Evolutionary conservation across 2,797 vertebrate species (phyloP).

Genomic region (Cyprinodon diabolis): DNA sequence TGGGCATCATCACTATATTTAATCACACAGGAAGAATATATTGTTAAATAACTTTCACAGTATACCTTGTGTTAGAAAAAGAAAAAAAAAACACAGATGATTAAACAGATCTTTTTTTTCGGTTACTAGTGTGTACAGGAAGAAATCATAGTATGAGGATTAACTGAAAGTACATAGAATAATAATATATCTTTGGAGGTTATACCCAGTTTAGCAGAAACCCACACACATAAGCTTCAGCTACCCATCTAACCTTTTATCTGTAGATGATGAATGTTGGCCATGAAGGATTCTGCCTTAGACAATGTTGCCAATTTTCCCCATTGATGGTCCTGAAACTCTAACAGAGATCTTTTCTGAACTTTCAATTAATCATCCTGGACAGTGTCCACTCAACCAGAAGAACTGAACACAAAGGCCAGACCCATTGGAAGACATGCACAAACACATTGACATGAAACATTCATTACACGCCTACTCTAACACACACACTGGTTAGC

Average conservation of each 20-base stretch:
- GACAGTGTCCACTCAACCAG: constrained; percentile 66
- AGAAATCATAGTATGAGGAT: too few species aligned
- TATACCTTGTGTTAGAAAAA: too few species aligned
- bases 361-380: constrained; percentile 78
- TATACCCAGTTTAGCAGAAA: not conserved
- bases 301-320: constrained; percentile 79
- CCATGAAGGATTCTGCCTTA: constrained; percentile 63
- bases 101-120: too few species aligned
- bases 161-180: too few species aligned
- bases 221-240: constrained; percentile 1
- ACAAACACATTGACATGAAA: constrained; percentile 25
- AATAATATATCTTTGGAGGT: too few species aligned
- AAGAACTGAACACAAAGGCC: constrained; percentile 62
- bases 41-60: too few species aligned
- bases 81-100: too few species aligned
- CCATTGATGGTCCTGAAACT: constrained; percentile 74
- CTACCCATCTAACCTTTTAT: constrained; percentile 73
- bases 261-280: constrained; percentile 74
- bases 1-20: too few species aligned
- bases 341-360: constrained; percentile 73
- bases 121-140: too few species aligned
- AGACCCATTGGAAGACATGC: constrained; percentile 45
- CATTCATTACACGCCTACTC: constrained; percentile 11
- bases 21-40: too few species aligned
- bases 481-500: not conserved